Evolutionary conservation across 1,140 invertebrate species (phyloP).

Genomic region (Zaprionus ghesquierei): DNA sequence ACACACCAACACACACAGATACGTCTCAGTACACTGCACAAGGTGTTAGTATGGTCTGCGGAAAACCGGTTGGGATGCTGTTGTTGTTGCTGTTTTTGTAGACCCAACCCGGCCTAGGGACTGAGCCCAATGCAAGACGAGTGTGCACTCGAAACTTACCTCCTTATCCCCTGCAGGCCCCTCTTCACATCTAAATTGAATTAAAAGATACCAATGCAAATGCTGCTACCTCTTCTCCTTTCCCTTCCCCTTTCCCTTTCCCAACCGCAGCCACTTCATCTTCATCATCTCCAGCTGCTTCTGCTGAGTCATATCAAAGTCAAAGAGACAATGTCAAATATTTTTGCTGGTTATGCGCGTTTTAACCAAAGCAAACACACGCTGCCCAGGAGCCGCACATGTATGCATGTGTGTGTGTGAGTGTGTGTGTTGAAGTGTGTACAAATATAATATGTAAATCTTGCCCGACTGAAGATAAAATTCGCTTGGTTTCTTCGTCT

Average conservation of each 20-base stretch:
- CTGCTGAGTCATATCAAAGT: conserved; percentile 53
- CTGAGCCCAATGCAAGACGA: conserved; percentile 42
- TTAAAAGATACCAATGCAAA: conserved; percentile 50
- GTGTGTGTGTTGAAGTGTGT: conserved; percentile 40
- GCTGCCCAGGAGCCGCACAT: conserved; percentile 38
- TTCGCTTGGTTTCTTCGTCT: conserved; percentile 16
- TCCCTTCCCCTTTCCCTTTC: too few relatives aligned
- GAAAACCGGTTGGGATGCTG: conserved; percentile 54
- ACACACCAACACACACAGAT: background rate
- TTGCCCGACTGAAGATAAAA: conserved; percentile 30
- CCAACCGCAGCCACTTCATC: too few relatives aligned
- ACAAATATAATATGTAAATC: conserved; percentile 78
- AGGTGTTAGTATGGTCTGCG: conserved; percentile 28
- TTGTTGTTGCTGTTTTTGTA: conserved; percentile 24
- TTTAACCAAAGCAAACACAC: conserved; percentile 68
- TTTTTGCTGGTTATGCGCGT: conserved; percentile 68
- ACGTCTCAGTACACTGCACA: background rate
- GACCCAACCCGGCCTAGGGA: conserved; percentile 34
- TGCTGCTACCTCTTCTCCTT: conserved; percentile 7
- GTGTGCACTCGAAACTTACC: conserved; percentile 8
- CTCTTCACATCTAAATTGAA: conserved; percentile 62
- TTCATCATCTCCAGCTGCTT: background rate
- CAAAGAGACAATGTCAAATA: conserved; percentile 62
- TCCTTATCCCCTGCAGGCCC: background rate
- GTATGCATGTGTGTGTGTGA: conserved; percentile 17